phyloP scores from a whole-genome alignment of 2,888 invertebrate genomes.

The Polyploca ridens region DNA sequence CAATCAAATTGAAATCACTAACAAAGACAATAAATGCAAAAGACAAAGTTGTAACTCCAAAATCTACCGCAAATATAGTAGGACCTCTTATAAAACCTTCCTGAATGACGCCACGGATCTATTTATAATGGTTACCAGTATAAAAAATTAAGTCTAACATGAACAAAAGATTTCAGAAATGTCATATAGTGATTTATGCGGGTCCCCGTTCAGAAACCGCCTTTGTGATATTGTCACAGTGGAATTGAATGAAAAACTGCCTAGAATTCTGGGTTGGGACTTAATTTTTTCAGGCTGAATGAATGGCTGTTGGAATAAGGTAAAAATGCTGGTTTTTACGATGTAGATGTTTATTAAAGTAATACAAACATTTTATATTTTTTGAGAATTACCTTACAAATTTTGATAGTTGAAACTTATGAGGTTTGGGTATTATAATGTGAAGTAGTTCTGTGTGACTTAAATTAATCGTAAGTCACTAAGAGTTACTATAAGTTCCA shows the following conservation, averaged over 20 bases:
- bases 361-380: too few species aligned
- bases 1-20: not conserved
- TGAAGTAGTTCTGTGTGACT: too few species aligned
- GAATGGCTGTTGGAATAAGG: not conserved
- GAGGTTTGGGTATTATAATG: too few species aligned
- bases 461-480: too few species aligned
- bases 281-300: constrained; percentile 23
- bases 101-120: constrained; percentile 23
- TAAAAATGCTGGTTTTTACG: not conserved
- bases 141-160: constrained; percentile 56
- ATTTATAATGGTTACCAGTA: constrained; percentile 30
- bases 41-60: constrained; percentile 1
- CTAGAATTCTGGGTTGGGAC: constrained; percentile 24
- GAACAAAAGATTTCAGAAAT: constrained; percentile 58
- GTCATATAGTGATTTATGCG: constrained; percentile 67
- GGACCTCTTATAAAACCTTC: not conserved
- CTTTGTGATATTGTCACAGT: constrained; percentile 57
- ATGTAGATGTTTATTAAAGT: not conserved
- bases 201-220: constrained; percentile 35
- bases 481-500: too few species aligned
- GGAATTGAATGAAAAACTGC: constrained; percentile 52
- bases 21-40: not conserved
- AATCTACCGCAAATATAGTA: not conserved
- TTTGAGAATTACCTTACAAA: too few species aligned
- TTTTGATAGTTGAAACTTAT: not conserved